These are phyloP conservation scores for Craseonycteris thonglongyai DNA, from an alignment of 2,113 vertebrate genomes.

Conservation along the genomic window DNA sequence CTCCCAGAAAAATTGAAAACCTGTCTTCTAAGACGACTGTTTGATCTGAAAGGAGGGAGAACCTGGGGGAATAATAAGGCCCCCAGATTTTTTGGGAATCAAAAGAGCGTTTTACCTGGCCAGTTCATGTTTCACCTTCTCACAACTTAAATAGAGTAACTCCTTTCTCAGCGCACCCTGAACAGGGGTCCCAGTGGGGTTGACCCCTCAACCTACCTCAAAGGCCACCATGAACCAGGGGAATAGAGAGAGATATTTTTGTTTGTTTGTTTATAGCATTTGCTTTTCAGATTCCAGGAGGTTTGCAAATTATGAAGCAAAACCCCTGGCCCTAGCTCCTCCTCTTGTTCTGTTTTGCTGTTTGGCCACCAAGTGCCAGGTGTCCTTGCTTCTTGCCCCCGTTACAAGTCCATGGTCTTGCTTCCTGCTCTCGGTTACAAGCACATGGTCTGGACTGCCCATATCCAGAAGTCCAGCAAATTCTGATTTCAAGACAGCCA, in stretches of 20 bases:
- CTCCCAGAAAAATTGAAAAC: not conserved
- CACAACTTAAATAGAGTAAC: not conserved
- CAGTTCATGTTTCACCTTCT: not conserved
- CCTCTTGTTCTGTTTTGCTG: not conserved
- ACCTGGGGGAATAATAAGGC: not conserved
- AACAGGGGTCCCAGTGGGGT: not conserved
- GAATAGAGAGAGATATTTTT: not conserved
- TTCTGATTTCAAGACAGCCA: not conserved
- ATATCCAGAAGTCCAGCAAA: not conserved
- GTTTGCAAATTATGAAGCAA: not conserved
- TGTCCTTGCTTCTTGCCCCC: not conserved
- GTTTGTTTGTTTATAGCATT: not conserved
- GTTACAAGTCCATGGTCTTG: not conserved
- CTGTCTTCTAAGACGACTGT: not conserved
- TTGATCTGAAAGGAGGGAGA: not conserved
- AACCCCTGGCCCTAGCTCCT: not conserved
- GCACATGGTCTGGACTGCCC: not conserved
- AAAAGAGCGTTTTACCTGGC: not conserved
- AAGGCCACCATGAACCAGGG: not conserved
- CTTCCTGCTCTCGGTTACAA: not conserved
- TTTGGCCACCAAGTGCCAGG: accelerated
- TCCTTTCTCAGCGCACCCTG: not conserved
- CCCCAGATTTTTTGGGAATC: not conserved
- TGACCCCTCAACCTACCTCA: no score
- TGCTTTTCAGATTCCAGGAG: not conserved